Base-by-base conservation (phyloP, 2,797 vertebrate species). In the Meda fulgida region DNA sequence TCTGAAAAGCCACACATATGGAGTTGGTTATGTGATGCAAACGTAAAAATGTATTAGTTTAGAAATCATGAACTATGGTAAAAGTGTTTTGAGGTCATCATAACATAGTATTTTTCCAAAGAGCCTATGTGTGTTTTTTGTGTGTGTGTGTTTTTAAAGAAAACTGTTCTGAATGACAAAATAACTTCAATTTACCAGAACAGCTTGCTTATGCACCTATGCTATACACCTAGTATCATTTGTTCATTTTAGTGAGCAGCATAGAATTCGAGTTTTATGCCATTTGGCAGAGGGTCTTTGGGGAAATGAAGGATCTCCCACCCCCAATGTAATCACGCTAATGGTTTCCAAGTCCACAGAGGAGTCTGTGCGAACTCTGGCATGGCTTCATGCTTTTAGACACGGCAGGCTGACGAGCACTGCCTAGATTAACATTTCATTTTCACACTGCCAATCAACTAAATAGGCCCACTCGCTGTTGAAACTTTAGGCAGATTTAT, bases 361-460 rank as follows among this genome's bases (percentile, higher is more conserved):
- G 75, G 60, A 85, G 80, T 78, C 70, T 11, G 84, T 86, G 77
- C 82, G 78, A 85, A 80, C 77, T 78, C 83, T 84, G 83, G 38
- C 72, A 83, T 77, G 43, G 73, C 78, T 87, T 85, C 72, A 81
- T 72, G 79, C 85, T 85, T 85, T 84, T 83, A 72, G 53, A 72
- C 83, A 83, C 66, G 67, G 69, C 71, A 67, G 73, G 36, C 70
- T 38, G 80, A 43, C 55, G 48, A 43, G 84, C 60, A 5, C 82
- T 86, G 76, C 81, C 86, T 81, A 87, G 85, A 89, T 91, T 89
- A 88, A 82, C 85, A 86, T 91, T 89, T 91, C 73, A 88, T 90
- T 85, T 89, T 66, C 82, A 81, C 63, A 0, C 73, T 88, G 89
- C 82, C 90, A 88, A 86, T 90, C 86, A 89, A 71, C 86, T 80